These are phyloP conservation scores for Hedya salicella DNA, from an alignment of 2,888 invertebrate genomes.

Conservation along the genomic window DNA sequence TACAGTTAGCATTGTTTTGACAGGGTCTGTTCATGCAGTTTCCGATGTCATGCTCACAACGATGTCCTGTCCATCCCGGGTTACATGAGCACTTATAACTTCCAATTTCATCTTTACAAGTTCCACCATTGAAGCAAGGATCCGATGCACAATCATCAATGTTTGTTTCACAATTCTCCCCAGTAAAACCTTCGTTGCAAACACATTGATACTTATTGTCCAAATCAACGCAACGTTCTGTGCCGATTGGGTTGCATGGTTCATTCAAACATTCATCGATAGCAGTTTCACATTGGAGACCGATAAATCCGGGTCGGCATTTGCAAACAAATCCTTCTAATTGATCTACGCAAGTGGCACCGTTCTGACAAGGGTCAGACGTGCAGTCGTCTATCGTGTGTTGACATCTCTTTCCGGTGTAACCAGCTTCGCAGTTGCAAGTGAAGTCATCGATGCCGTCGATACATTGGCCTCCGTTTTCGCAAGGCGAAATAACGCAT, in stretches of 20 bases:
- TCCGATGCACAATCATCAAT: constrained; percentile 94
- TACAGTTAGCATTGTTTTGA: constrained; percentile 96
- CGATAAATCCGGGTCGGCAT: constrained; percentile 96
- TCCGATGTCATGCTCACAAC: constrained; percentile 95
- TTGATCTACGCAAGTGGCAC: constrained; percentile 94
- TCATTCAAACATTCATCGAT: constrained; percentile 96
- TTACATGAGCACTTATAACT: constrained; percentile 92
- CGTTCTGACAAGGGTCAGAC: constrained; percentile 95
- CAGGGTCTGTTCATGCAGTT: constrained; percentile 95
- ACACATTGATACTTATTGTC: constrained; percentile 95
- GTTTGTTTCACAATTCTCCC: constrained; percentile 93
- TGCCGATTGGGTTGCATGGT: constrained; percentile 95
- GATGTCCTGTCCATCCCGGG: constrained; percentile 94
- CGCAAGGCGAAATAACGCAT: constrained; percentile 94
- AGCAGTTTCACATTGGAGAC: constrained; percentile 96
- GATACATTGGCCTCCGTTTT: constrained; percentile 96
- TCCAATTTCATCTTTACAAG: constrained; percentile 94
- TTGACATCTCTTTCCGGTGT: constrained; percentile 96
- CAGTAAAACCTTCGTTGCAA: constrained; percentile 95
- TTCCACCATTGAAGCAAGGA: constrained; percentile 95
- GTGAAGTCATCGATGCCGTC: constrained; percentile 93
- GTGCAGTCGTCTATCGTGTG: constrained; percentile 97
- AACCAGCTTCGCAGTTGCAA: constrained; percentile 97
- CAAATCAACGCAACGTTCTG: constrained; percentile 94
- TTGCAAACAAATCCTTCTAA: constrained; percentile 96